Conservation (phyloP, 2,113 vertebrate species). For the Phaethornis superciliosus region DNA sequence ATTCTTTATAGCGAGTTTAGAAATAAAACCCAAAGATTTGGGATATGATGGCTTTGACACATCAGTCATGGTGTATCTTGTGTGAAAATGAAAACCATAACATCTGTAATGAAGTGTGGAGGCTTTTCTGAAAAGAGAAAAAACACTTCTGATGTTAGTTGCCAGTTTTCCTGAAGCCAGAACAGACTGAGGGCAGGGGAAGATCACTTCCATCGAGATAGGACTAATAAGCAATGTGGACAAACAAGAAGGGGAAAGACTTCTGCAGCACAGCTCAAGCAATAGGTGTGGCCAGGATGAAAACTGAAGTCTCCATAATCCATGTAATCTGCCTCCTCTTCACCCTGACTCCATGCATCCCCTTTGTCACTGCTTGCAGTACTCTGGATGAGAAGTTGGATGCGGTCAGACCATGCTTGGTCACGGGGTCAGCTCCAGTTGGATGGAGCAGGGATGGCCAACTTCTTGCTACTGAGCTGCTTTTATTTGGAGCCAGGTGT, state of each 20-base stretch:
- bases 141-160: background rate
- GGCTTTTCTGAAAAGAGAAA: background rate
- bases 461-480: constrained; percentile 22
- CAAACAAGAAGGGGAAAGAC: background rate
- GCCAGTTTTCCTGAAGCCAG: constrained; percentile 28
- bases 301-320: background rate
- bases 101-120: constrained; percentile 36
- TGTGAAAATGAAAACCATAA: constrained; percentile 48
- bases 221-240: background rate
- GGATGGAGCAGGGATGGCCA: background rate
- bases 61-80: background rate
- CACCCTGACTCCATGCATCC: background rate
- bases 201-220: background rate
- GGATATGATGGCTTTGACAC: constrained; percentile 21
- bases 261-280: background rate
- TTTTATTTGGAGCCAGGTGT: constrained; percentile 51
- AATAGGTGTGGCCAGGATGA: background rate
- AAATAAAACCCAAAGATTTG: background rate
- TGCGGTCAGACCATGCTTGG: accelerated
- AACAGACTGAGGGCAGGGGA: background rate
- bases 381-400: background rate
- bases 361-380: background rate
- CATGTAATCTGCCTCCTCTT: background rate
- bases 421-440: background rate
- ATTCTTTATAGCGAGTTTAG: constrained; percentile 47